Base-by-base conservation (phyloP, 2,113 vertebrate genomes). In the Lampris megalopsis region DNA sequence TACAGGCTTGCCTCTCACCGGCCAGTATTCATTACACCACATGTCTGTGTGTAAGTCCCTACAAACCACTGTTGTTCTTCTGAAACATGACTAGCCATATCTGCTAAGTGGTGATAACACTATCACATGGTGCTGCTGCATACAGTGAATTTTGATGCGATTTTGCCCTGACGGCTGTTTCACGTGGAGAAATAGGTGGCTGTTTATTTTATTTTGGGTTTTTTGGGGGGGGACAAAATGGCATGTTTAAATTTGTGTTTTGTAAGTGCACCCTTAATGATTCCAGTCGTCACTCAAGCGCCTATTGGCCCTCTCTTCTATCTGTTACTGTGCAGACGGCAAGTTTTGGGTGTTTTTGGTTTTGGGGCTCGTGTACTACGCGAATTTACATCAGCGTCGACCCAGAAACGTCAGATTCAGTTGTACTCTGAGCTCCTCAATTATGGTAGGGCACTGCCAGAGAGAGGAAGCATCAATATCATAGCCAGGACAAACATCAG, bases 341-440 rank as follows among this genome's bases (percentile, higher is more conserved):
- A 24, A 24, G 3, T 57, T 70, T 82, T 63, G 58, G 45, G 9
- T 49, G 35, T 50, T 79, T 84, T 77, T 80, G 61, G 63, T 49
- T 71, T 77, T 60, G 43, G 69, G 61, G 78, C 57, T 7, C 57
- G 56, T 53, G 65, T 38, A 73, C 5, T 71, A 40, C n/a, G 1
- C 42, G 11, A 79, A 68, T 87, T 54, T 77, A 77, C 80, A 59
- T 84, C 48, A n/a, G 64, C 58, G 47, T 11, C 50, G 76, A 88
- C 87, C 88, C 80, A 91, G 84, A 92, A 92, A 90, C 4, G 88
- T 90, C 86, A 87, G 66, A 24, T 59, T 47, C 57, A 60, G 84
- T 90, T 85, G 74, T 82, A 10, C n/a, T 87, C 76, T 84, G 73
- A 79, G 80, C 64, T 69, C 38, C 66, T 81, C 66, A 47, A 74